Base-by-base conservation (phyloP, 2,888 invertebrate species). In the Gymnocheta viridis region DNA sequence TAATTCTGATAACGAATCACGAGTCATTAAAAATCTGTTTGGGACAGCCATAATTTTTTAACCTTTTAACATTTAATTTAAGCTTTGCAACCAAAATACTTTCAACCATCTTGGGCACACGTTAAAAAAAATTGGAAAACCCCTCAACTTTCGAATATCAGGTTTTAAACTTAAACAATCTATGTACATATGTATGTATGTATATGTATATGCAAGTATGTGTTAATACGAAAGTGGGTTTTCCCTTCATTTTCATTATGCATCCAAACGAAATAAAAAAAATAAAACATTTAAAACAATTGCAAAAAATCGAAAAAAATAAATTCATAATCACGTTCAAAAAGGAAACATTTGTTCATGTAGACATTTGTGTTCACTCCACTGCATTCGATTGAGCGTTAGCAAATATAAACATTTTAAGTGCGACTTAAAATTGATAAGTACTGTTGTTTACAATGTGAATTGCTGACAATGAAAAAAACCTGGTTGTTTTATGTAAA, bases 251-350 rank as follows among this genome's bases (percentile, higher is more conserved):
- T 78, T 73, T 41, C 72, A 67, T 73, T 64, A 51, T 72, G 60
- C 64, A 62, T 60, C 62, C 41, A 74, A 72, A 49, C 9, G 7
- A 66, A 56, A 64, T 47, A 76, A 47, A 58, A 35, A 24, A 27
- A 49, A 9, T n/a, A 7, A 58, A 22, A 54, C 19, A 64, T 27
- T 47, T 47, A 32, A 62, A 69, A 67, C 67, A 69, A 58, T 38
- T 41, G 38, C 29, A 79, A 64, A 47, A 44, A 58, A 62, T 14
- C 24, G 14, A 38, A 56, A 14, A 47, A 80, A 72, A 80, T 67
- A 84, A 84, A 81, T 81, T 62, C 84, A 81, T 77, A 81, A 81
- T 78, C 81, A 78, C 84, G 67, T 84, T 64, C n/a, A 49, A 51
- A 79, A 78, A 84, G 84, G 73, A 81, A 84, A 64, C 84, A 73